Conservation (phyloP, 2,888 invertebrate genomes). For the Ophion costatus region DNA sequence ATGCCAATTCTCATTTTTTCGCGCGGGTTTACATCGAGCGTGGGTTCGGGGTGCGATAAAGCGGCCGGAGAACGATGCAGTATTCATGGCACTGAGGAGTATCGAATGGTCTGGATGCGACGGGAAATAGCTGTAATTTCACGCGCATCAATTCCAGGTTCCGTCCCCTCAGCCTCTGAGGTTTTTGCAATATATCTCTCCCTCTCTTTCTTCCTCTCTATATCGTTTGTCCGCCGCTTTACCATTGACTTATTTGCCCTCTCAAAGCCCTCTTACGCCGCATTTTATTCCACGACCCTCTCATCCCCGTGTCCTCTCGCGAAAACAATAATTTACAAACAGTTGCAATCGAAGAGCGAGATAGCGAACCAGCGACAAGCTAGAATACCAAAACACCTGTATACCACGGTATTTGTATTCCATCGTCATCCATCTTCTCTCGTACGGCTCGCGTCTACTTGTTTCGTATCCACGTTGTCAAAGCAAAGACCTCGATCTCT, state of each 20-base stretch:
- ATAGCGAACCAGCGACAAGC: neutral
- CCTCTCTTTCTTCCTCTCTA: constrained; percentile 19
- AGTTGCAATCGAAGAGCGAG: constrained; percentile 28
- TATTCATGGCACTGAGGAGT: constrained; percentile 28
- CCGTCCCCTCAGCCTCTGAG: constrained; percentile 17
- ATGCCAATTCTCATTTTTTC: neutral
- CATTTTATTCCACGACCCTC: constrained; percentile 1
- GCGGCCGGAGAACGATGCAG: constrained; percentile 9
- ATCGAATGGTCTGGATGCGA: constrained; percentile 52
- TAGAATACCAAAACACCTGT: neutral
- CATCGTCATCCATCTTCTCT: neutral
- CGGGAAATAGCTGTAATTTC: constrained; percentile 61
- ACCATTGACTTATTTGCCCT: neutral
- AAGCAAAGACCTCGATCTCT: neutral
- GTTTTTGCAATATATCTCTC: constrained; percentile 7
- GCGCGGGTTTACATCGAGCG: constrained; percentile 13
- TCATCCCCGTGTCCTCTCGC: neutral
- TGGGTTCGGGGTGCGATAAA: neutral
- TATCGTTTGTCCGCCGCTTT: neutral
- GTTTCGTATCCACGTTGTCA: neutral
- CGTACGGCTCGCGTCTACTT: neutral
- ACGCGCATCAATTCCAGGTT: constrained; percentile 62
- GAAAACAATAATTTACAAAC: constrained; percentile 34
- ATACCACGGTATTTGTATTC: neutral
- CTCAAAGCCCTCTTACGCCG: constrained; percentile 29